Conservation (phyloP, 2,113 vertebrate genomes). For the Brachypteracias leptosomus region DNA sequence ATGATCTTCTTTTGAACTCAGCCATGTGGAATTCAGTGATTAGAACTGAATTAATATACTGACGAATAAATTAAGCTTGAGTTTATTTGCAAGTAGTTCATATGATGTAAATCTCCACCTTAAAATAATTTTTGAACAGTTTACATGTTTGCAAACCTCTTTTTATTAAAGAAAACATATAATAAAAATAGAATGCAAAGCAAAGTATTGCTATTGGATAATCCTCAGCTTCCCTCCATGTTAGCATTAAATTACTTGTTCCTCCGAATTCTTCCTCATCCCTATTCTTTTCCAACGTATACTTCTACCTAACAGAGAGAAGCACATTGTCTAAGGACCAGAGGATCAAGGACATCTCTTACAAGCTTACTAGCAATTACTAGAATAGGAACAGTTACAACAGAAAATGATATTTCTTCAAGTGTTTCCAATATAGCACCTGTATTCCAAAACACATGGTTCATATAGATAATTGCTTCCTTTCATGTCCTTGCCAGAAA, state of each 20-base stretch:
- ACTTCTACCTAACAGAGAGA: neutral
- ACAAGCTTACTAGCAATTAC: neutral
- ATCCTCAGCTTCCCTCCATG: neutral
- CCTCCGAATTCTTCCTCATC: neutral
- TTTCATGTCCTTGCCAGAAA: constrained; percentile 39
- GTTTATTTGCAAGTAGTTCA: constrained; percentile 9
- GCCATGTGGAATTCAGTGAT: constrained; percentile 60
- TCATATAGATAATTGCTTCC: constrained; percentile 1
- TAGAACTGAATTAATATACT: constrained; percentile 54
- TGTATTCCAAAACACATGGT: constrained; percentile 8
- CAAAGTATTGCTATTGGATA: neutral
- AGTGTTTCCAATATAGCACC: constrained; percentile 32
- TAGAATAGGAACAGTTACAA: neutral
- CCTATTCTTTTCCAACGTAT: neutral
- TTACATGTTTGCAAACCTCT: constrained; percentile 2
- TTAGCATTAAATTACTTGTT: neutral
- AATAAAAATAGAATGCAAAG: neutral
- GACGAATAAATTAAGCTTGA: constrained; percentile 48
- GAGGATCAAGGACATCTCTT: neutral
- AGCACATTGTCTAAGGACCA: neutral
- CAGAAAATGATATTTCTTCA: neutral
- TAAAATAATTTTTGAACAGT: neutral
- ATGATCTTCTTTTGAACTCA: constrained; percentile 55
- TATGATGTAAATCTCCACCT: constrained; percentile 14
- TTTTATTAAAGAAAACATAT: neutral